Base-by-base conservation (phyloP, 2,113 vertebrate genomes). In the Seriola aureovittata region DNA sequence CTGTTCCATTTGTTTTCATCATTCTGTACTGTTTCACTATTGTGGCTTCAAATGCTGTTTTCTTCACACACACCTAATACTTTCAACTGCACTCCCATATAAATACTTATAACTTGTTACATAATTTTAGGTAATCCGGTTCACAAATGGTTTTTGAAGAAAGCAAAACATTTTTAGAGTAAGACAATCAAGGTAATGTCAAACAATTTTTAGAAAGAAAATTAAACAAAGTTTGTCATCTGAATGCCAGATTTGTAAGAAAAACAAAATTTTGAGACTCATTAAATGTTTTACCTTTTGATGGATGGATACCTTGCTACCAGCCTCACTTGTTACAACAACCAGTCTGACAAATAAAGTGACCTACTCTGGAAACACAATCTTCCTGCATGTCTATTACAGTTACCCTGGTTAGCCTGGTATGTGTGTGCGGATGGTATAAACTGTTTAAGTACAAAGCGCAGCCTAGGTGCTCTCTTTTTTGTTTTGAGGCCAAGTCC, bases 391-490 rank as follows among this genome's bases (percentile, higher is more conserved):
- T 75, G 72, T 73, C 23, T 78, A 13, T 86, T 67, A 21, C 23
- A 84, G 78, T 60, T 80, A 90, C 72, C 66, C 57, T 55, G 19
- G 58, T 85, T 63, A 82, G 67, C 32, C 52, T 54, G 48, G 68
- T 71, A 63, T 78, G 75, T 69, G 1, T 81, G 64, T 81, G 60
- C 40, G 64, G 40, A 54, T 52, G 81, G 66, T 81, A 32, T 73
- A 50, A 60, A 86, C 77, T 90, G 86, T 84, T 81, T 71, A 81
- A 62, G 59, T 81, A 40, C 64, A 68, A 25, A 84, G 73, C 58
- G 55, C n/a, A 40, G 88, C 81, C 68, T 91, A 92, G 90, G 86
- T 93, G 85, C 89, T 81, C 66, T 54, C 65, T 68, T 78, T 55
- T 72, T 85, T 90, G 85, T 91, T 91, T 81, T 81, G 79, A 85